phyloP scores from a whole-genome alignment of 2,888 invertebrate genomes.

The Stratiomys singularior region DNA sequence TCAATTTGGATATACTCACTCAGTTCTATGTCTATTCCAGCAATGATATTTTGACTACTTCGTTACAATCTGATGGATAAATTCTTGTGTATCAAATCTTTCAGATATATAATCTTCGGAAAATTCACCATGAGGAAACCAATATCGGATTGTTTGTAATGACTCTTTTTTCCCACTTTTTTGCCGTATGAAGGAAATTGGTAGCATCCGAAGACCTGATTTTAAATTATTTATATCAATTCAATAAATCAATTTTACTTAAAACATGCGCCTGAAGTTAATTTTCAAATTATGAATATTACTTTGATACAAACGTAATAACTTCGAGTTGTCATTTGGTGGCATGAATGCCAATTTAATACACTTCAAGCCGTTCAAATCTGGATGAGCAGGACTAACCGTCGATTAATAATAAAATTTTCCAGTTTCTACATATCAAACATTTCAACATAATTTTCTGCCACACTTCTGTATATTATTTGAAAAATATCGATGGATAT shows the following conservation, averaged over 20 bases:
- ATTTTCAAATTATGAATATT: neutral
- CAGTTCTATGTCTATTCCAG: neutral
- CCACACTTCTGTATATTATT: neutral
- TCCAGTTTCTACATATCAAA: too few relatives aligned
- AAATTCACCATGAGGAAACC: neutral
- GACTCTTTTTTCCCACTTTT: too few relatives aligned
- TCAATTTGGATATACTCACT: neutral
- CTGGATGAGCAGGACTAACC: neutral
- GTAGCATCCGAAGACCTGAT: neutral
- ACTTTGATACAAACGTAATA: too few relatives aligned
- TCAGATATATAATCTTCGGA: neutral
- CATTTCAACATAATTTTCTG: neutral
- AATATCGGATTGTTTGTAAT: too few relatives aligned
- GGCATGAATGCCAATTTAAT: constrained; percentile 2
- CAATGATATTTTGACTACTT: neutral
- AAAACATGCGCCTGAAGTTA: neutral
- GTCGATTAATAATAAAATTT: neutral
- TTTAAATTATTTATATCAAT: neutral
- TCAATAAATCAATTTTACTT: neutral
- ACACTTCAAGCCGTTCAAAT: neutral
- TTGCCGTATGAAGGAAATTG: neutral
- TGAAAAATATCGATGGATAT: neutral
- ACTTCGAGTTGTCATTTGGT: neutral
- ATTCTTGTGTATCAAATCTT: neutral
- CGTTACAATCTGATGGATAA: neutral